Evolutionary conservation across 2,797 vertebrate species (phyloP).

Genomic region (Synaphobranchus kaupii): DNA sequence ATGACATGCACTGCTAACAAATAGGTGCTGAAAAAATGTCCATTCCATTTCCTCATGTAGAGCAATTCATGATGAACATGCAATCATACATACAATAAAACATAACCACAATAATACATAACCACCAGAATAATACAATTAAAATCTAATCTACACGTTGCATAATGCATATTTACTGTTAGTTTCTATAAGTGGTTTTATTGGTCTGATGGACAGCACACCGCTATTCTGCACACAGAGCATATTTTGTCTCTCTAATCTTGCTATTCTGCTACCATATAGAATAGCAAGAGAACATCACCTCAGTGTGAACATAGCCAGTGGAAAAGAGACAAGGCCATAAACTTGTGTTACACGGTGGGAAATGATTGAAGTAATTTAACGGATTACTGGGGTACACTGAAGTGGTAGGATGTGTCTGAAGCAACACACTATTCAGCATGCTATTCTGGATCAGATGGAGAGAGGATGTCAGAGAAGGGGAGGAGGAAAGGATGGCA

Average conservation of each 20-base stretch:
- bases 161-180: neutral
- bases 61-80: neutral
- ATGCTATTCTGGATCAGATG: neutral
- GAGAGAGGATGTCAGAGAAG: neutral
- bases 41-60: neutral
- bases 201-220: neutral
- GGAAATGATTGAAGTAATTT: neutral
- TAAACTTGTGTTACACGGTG: neutral
- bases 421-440: neutral
- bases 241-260: too few species aligned
- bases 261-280: too few species aligned
- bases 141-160: neutral
- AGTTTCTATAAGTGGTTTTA: neutral
- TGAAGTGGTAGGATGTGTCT: neutral
- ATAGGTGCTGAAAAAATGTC: neutral
- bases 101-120: neutral
- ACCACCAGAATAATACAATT: neutral
- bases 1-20: neutral
- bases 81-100: neutral
- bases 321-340: neutral
- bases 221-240: neutral
- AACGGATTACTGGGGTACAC: neutral
- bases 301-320: neutral
- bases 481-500: constrained; percentile 5
- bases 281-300: too few species aligned